Evolutionary conservation across 2,888 invertebrate species (phyloP), one percentile per base, ranked within the genome.

Genomic region (Nomada ruficornis): DNA sequence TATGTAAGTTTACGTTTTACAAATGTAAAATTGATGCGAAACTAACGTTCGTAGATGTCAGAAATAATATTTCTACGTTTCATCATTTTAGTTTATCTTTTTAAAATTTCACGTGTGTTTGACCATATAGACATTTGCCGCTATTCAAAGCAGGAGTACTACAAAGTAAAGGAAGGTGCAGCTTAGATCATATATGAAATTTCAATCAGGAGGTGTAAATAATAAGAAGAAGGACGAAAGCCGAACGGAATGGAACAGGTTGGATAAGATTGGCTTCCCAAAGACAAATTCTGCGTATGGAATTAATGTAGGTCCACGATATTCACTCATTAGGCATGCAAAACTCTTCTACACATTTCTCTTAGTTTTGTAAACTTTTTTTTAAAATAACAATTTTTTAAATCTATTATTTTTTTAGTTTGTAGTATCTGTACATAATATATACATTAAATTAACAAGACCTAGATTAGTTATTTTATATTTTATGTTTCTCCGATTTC

Each of bases 191-290:
- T 64, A 77, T 26, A n/a, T 71, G 55, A 76, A 82, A 50, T 70
- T 76, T 84, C 78, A 62, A 85, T 82, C 65, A 63, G 20, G 55
- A 55, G 42, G 7, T 47, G 26, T 55, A 72, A 77, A 81, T 69
- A 77, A 50, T 70, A 57, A n/a, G 10, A 20, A 55, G 55, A 60
- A 67, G 44, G 42, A 62, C 55, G 47, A 77, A 73, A 26, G 54
- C 13, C 13, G 57, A 80, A 60, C 11, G 20, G 54, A 76, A 57
- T 67, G 26, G 15, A 64, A n/a, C 15, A 15, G 7, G 20, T 60
- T 20, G 15, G 67, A 80, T 60, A 20, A 54, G 23, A 44, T 18
- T 68, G 5, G 55, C 15, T 42, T 42, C 4, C 9, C 4, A 4
- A 10, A 7, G 13, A 36, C n/a, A 29, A 50, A 50, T 11, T 23